These are phyloP conservation scores for Momotus momota DNA, from an alignment of 2,797 vertebrate genomes.

Conservation along the genomic window DNA sequence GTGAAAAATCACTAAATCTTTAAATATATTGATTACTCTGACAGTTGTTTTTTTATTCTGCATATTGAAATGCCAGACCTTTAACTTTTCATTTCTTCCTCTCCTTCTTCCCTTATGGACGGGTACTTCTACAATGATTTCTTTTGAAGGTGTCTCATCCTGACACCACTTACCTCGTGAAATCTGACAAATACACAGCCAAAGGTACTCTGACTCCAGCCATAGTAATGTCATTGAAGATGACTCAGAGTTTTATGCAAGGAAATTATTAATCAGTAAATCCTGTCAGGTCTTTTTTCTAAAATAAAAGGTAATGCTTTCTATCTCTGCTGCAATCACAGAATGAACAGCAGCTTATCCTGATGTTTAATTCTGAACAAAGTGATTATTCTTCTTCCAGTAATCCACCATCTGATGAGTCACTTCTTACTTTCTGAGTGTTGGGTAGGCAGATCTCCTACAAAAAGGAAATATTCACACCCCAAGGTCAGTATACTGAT, in stretches of 20 bases:
- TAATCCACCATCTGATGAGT: constrained; percentile 7
- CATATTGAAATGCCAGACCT: background rate
- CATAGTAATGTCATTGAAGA: background rate
- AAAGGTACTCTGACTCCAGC: background rate
- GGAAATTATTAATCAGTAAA: background rate
- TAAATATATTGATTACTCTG: background rate
- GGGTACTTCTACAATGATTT: background rate
- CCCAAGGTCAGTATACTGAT: constrained; percentile 37
- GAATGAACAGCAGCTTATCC: constrained; percentile 8
- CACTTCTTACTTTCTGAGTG: background rate
- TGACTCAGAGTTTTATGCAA: background rate
- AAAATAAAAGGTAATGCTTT: background rate
- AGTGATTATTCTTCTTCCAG: background rate
- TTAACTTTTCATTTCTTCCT: background rate
- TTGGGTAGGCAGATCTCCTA: background rate
- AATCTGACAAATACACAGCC: background rate
- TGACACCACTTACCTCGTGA: background rate
- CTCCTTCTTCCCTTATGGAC: background rate
- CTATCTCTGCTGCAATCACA: background rate
- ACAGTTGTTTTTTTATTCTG: background rate
- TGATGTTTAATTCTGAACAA: background rate
- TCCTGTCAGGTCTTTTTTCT: background rate
- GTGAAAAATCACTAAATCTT: background rate
- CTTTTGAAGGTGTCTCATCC: background rate
- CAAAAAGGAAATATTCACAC: constrained; percentile 2